Evolutionary conservation across 2,888 invertebrate species (phyloP).

Genomic region (Calliscelio sp.): DNA sequence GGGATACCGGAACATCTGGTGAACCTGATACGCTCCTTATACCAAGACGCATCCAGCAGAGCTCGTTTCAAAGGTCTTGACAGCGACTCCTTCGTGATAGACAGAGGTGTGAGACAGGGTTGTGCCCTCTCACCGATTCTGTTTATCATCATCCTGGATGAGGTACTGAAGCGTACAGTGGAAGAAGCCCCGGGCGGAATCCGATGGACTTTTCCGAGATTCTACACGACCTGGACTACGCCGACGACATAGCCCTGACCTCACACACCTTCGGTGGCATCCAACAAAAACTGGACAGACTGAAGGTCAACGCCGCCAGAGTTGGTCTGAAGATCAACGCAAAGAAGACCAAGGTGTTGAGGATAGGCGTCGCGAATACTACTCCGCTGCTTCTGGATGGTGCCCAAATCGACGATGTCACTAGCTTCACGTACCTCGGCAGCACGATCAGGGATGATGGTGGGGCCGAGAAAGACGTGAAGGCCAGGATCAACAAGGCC

Average conservation of each 20-base stretch:
- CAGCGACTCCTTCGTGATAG: conserved; percentile 18
- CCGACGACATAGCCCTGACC: conserved; percentile 16
- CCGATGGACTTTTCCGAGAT: conserved; percentile 16
- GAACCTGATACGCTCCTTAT: conserved; percentile 26
- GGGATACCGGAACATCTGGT: conserved; percentile 23
- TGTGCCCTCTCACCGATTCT: conserved; percentile 23
- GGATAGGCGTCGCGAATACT: neutral
- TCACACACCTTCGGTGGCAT: conserved; percentile 13
- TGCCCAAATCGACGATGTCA: conserved; percentile 5
- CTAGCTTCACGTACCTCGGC: conserved; percentile 18
- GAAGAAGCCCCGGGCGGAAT: conserved; percentile 21
- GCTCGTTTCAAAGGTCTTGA: conserved; percentile 18
- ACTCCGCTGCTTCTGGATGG: conserved; percentile 16
- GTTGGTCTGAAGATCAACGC: conserved; percentile 20
- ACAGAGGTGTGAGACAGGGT: conserved; percentile 27
- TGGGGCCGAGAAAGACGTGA: conserved; percentile 5
- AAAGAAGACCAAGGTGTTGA: conserved; percentile 10
- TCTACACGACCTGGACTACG: conserved; percentile 24
- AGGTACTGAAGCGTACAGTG: conserved; percentile 14
- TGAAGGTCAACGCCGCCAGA: conserved; percentile 9
- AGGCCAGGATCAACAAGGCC: conserved; percentile 9
- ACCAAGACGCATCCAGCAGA: conserved; percentile 22
- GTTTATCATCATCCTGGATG: conserved; percentile 24
- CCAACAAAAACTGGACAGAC: conserved; percentile 3
- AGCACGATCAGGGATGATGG: conserved; percentile 11